A percentile compares a stretch with the other conserved stretches of the same genome.
Conservation (phyloP, 1,140 invertebrate species). For the Amphibalanus amphitrite region DNA sequence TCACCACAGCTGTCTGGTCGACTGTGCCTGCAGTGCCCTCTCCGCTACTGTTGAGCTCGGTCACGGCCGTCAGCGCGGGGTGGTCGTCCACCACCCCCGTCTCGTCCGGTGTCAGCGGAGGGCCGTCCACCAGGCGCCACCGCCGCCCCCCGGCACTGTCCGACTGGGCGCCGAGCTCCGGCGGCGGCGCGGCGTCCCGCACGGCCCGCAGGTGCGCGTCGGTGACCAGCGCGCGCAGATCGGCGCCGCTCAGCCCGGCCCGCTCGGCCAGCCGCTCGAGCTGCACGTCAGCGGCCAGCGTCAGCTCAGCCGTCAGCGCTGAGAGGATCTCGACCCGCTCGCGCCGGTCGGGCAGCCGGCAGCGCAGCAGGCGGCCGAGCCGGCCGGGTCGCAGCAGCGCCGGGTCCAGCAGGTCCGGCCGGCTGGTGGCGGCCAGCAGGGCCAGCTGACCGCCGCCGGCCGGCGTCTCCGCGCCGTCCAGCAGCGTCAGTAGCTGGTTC, state of each 20-base stretch:
- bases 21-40: background rate
- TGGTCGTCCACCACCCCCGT: background rate
- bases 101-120: background rate
- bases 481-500: slow-evolving; percentile 86
- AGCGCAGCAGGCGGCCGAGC: background rate
- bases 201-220: background rate
- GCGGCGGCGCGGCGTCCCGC: background rate
- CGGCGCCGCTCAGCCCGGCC: background rate
- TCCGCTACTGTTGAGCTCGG: no score
- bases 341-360: background rate
- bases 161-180: background rate
- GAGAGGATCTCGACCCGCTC: background rate
- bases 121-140: background rate
- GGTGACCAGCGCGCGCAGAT: background rate
- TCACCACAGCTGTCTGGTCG: background rate
- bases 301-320: background rate
- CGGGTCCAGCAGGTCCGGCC: slow-evolving; percentile 88
- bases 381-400: slow-evolving; percentile 75
- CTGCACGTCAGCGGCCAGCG: background rate
- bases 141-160: no score
- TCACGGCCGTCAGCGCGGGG: background rate
- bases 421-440: slow-evolving; percentile 77
- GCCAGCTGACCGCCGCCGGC: slow-evolving; percentile 51
- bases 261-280: background rate
- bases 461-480: slow-evolving; percentile 82